phyloP scores from a whole-genome alignment of 1,140 invertebrate species.

The Drosophila persimilis region DNA sequence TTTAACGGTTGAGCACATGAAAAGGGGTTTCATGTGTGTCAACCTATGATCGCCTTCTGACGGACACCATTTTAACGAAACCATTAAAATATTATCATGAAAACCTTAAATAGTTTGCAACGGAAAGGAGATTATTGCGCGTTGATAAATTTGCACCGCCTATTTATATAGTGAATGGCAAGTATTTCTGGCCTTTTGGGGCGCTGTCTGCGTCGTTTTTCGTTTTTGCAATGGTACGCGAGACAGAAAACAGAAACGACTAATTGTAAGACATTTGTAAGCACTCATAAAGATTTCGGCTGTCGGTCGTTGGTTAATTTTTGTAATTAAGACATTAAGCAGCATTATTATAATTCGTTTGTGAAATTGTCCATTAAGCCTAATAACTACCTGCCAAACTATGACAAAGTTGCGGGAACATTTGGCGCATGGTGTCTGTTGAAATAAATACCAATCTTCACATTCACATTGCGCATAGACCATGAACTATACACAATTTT shows the following conservation, averaged over 20 bases:
- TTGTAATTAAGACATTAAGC: conserved; percentile 58
- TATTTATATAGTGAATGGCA: conserved; percentile 47
- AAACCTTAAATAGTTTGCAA: conserved; percentile 14
- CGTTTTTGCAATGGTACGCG: conserved; percentile 21
- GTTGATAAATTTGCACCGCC: conserved; percentile 35
- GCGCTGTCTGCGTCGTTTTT: conserved; percentile 14
- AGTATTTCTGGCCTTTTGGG: conserved; percentile 33
- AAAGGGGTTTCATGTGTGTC: conserved; percentile 21
- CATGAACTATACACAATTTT: too few species aligned
- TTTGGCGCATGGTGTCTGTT: conserved; percentile 12
- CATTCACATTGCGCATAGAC: conserved; percentile 10
- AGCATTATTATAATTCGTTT: conserved; percentile 60
- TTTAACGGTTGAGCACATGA: conserved; percentile 35
- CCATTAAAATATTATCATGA: conserved; percentile 17
- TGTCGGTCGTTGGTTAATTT: conserved; percentile 29
- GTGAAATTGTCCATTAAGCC: conserved; percentile 55
- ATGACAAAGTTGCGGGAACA: conserved; percentile 24
- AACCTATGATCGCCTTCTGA: conserved; percentile 10
- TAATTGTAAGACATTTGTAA: conserved; percentile 55
- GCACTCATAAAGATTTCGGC: conserved; percentile 41
- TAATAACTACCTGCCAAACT: conserved; percentile 47
- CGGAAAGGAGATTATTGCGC: conserved; percentile 33
- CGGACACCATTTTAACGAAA: conserved; percentile 11
- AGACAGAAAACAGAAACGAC: conserved; percentile 22
- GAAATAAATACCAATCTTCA: conserved; percentile 20